phyloP scores from a whole-genome alignment of 2,888 invertebrate genomes.

The Drosophila incognita region DNA sequence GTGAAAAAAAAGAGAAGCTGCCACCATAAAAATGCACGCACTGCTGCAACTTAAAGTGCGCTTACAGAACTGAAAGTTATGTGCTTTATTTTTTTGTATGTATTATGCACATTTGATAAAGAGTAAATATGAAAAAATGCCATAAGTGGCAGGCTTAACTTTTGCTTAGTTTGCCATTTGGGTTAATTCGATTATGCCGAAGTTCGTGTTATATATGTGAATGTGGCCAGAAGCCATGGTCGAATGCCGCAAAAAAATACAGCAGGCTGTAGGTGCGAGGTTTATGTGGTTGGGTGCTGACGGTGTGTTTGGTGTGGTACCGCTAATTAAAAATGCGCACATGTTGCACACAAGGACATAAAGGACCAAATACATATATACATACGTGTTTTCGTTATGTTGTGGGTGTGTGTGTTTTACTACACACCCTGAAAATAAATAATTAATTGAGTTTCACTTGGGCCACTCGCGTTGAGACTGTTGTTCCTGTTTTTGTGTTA shows the following conservation, averaged over 20 bases:
- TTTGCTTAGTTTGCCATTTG: slow-evolving; percentile 57
- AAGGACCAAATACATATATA: background rate
- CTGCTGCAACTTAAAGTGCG: slow-evolving; percentile 60
- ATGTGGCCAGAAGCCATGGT: slow-evolving; percentile 32
- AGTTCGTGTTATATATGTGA: slow-evolving; percentile 17
- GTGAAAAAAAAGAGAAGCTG: slow-evolving; percentile 29
- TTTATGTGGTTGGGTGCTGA: slow-evolving; percentile 21
- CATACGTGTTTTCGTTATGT: background rate
- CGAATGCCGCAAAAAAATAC: slow-evolving; percentile 48
- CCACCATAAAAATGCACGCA: slow-evolving; percentile 45
- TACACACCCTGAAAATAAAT: slow-evolving; percentile 63
- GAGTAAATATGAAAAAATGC: slow-evolving; percentile 11
- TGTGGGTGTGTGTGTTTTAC: slow-evolving; percentile 26
- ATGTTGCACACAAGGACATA: slow-evolving; percentile 63
- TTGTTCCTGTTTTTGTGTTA: slow-evolving; percentile 29
- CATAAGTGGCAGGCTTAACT: slow-evolving; percentile 27
- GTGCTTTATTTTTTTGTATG: slow-evolving; percentile 16
- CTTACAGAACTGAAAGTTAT: slow-evolving; percentile 25
- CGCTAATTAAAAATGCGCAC: slow-evolving; percentile 73
- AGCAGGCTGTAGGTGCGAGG: slow-evolving; percentile 3
- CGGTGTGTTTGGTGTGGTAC: slow-evolving; percentile 23
- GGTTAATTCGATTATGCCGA: slow-evolving; percentile 68
- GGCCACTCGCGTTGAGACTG: slow-evolving; percentile 11
- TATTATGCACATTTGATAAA: slow-evolving; percentile 36
- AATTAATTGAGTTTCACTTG: slow-evolving; percentile 64